Conservation (phyloP, 2,797 vertebrate genomes). For the Menidia menidia region DNA sequence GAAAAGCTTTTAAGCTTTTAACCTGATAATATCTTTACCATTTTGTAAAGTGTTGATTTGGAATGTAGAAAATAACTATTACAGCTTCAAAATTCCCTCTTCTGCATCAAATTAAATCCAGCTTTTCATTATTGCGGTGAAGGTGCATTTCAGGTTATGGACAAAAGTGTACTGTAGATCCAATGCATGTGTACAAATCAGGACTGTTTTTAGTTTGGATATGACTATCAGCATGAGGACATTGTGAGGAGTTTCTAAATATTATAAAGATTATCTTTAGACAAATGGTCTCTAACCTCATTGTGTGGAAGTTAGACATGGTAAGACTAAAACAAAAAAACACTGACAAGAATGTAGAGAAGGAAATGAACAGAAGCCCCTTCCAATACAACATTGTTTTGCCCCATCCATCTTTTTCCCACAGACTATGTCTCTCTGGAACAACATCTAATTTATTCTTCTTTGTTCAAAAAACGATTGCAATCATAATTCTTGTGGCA, state of each 20-base stretch:
- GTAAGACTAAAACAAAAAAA: not conserved
- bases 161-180: not conserved
- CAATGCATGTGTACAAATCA: not conserved
- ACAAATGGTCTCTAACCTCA: not conserved
- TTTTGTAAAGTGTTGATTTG: not conserved
- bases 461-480: conserved; percentile 1
- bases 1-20: not conserved
- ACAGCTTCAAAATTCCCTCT: not conserved
- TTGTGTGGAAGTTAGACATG: not conserved
- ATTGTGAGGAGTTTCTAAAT: no score
- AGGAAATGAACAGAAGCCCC: not conserved
- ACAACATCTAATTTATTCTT: not conserved
- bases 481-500: conserved; percentile 3
- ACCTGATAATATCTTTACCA: no score
- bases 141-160: not conserved
- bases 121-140: not conserved
- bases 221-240: no score
- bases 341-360: not conserved
- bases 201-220: not conserved
- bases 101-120: not conserved
- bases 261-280: not conserved
- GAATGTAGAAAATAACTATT: not conserved
- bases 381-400: not conserved
- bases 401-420: not conserved
- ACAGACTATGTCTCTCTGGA: not conserved